phyloP scores from a whole-genome alignment of 2,888 invertebrate species.

The Branchinecta sandiegonensis region DNA sequence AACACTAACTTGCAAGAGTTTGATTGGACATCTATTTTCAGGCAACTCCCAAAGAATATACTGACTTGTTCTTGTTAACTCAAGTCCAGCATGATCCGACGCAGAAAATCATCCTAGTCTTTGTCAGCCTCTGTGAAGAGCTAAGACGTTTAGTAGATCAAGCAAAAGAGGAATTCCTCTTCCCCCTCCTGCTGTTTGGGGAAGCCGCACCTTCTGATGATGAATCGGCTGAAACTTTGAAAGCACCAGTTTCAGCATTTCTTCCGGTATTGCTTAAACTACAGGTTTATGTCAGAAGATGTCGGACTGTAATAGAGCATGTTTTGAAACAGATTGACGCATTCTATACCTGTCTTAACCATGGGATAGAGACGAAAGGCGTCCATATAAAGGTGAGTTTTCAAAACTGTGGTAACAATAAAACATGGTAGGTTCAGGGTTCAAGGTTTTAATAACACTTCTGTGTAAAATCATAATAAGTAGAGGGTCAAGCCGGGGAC shows the following conservation, averaged over 20 bases:
- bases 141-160: background rate
- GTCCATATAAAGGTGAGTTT: constrained; percentile 5
- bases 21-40: background rate
- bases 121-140: background rate
- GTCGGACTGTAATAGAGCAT: constrained; percentile 1
- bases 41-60: background rate
- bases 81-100: background rate
- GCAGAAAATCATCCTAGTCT: constrained; percentile 6
- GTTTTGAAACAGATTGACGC: background rate
- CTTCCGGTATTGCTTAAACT: background rate
- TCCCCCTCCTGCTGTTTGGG: background rate
- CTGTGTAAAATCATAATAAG: too few relatives aligned
- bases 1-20: background rate
- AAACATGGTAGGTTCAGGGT: too few relatives aligned
- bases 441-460: too few relatives aligned
- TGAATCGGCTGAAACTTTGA: background rate
- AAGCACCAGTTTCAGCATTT: background rate
- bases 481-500: too few relatives aligned
- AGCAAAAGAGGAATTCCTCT: background rate
- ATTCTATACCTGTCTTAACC: background rate
- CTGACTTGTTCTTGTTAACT: background rate
- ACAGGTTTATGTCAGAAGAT: background rate
- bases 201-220: background rate
- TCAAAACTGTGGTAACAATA: too few relatives aligned
- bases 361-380: constrained; percentile 1